Evolutionary conservation across 2,797 vertebrate species (phyloP).

Genomic region (Cuniculus paca): DNA sequence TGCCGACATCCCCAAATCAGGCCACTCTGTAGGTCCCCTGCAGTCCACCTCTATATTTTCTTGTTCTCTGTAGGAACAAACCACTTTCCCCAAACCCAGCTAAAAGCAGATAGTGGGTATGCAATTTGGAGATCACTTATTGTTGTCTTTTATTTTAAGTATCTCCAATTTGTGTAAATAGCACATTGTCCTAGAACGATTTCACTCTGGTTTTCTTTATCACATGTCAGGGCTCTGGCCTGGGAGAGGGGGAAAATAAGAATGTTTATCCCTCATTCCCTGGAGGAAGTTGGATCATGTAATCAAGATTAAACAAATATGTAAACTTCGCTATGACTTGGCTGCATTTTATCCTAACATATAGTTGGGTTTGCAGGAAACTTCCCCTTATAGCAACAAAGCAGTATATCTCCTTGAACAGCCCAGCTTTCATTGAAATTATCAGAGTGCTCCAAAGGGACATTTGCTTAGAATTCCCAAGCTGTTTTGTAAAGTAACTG

Average conservation of each 20-base stretch:
- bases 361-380: conserved; percentile 54
- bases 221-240: conserved; percentile 49
- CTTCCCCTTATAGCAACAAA: conserved; percentile 34
- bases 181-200: conserved; percentile 60
- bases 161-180: conserved; percentile 44
- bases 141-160: conserved; percentile 49
- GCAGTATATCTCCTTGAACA: not conserved
- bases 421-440: not conserved
- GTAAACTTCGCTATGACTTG: conserved; percentile 46
- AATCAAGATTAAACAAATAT: conserved; percentile 71
- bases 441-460: not conserved
- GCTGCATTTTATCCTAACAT: conserved; percentile 36
- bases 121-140: not conserved
- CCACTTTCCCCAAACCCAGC: not conserved
- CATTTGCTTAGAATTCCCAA: not conserved
- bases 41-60: not conserved
- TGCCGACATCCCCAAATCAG: not conserved
- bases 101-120: not conserved
- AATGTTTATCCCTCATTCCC: conserved; percentile 79
- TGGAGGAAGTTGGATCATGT: conserved; percentile 74
- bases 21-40: not conserved
- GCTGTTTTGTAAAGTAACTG: not conserved
- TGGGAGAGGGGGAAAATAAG: not conserved
- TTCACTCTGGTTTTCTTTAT: conserved; percentile 67
- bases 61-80: not conserved